phyloP scores from a whole-genome alignment of 2,797 vertebrate genomes.

The Hapalemur alaotrensis region DNA sequence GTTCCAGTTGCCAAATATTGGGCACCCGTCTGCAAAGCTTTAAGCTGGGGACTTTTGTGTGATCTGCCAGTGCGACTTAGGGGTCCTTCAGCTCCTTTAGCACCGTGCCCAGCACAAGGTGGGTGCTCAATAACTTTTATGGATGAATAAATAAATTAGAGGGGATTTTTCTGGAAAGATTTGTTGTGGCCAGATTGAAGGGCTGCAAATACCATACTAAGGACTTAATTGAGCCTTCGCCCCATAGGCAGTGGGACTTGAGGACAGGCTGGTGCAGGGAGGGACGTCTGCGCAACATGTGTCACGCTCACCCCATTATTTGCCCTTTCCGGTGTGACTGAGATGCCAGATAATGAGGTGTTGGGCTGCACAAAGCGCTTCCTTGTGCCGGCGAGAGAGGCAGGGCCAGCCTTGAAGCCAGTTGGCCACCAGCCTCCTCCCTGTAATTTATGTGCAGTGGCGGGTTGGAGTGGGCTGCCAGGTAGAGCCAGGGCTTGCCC shows the following conservation, averaged over 20 bases:
- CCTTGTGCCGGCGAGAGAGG: conserved; percentile 64
- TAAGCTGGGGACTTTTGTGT: background rate
- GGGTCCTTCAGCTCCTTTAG: background rate
- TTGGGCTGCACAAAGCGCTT: conserved; percentile 66
- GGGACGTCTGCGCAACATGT: conserved; percentile 27
- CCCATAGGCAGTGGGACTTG: background rate
- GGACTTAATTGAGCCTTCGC: conserved; percentile 49
- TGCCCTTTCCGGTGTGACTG: conserved; percentile 68
- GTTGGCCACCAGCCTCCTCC: conserved; percentile 66
- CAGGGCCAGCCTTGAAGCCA: conserved; percentile 64
- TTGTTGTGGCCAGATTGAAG: background rate
- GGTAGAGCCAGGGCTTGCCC: conserved; percentile 62
- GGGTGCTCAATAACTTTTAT: background rate
- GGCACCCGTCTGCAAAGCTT: background rate
- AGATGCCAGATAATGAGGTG: conserved; percentile 72
- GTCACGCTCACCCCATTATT: conserved; percentile 67
- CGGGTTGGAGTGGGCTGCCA: conserved; percentile 58
- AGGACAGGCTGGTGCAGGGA: conserved; percentile 68
- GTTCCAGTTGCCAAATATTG: background rate
- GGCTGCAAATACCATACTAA: background rate
- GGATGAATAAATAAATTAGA: background rate
- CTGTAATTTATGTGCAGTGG: conserved; percentile 66
- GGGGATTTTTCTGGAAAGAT: conserved; percentile 44
- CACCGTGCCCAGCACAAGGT: background rate
- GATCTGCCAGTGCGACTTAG: background rate